Percentiles rank a stretch among this genome's conserved stretches.
These are phyloP conservation scores for Nannobrachium achirus DNA, from an alignment of 2,113 vertebrate species.

Conservation along the genomic window DNA sequence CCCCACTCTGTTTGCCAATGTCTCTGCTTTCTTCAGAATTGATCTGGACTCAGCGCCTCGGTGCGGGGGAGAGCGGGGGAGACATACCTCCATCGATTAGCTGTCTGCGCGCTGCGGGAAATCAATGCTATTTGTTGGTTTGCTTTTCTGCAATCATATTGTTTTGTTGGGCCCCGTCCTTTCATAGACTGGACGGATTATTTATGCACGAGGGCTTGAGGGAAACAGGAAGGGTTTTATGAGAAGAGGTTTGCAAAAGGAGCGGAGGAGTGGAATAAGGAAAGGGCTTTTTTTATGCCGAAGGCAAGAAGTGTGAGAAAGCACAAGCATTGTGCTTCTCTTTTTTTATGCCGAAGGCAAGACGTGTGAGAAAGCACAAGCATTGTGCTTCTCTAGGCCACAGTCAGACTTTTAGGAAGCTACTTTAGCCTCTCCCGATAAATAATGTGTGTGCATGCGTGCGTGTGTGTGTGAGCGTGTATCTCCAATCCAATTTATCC, in stretches of 20 bases:
- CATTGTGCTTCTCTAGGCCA: not conserved
- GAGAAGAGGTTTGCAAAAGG: not conserved
- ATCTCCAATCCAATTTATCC: no score
- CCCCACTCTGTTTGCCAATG: slow-evolving; percentile 70
- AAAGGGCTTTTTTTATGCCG: not conserved
- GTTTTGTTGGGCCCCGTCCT: slow-evolving; percentile 66
- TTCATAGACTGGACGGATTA: slow-evolving; percentile 62
- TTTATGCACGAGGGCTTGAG: slow-evolving; percentile 39
- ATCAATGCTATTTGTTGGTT: slow-evolving; percentile 81
- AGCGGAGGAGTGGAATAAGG: not conserved
- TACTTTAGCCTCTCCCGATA: no score
- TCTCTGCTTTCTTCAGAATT: slow-evolving; percentile 73
- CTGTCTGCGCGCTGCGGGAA: slow-evolving; percentile 70
- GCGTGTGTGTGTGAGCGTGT: no score
- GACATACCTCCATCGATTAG: slow-evolving; percentile 78
- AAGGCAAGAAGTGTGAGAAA: not conserved
- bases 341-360: not conserved
- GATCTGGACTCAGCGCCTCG: slow-evolving; percentile 69
- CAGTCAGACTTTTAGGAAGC: no score
- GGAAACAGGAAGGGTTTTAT: slow-evolving; percentile 1
- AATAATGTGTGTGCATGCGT: not conserved
- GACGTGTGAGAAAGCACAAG: not conserved
- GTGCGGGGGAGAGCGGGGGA: slow-evolving; percentile 71
- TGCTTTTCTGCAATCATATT: slow-evolving; percentile 75
- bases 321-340: not conserved